These are phyloP conservation scores for Percopsis omiscomaycus DNA, from an alignment of 2,797 vertebrate genomes.

Conservation along the genomic window DNA sequence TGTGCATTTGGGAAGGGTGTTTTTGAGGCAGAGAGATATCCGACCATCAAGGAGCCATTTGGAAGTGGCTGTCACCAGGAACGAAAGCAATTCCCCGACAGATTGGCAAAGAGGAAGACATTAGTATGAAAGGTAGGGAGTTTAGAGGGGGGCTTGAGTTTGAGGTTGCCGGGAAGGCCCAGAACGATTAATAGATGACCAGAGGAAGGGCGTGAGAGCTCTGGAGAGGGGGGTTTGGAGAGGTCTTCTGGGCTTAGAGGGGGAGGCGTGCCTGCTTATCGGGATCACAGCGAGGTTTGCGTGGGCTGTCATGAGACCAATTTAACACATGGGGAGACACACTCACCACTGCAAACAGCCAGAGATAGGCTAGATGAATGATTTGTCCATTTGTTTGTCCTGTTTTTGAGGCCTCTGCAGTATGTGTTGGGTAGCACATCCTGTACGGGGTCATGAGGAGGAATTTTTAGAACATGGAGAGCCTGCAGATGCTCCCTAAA, in stretches of 20 bases:
- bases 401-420: slow-evolving; percentile 21
- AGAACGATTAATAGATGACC: slow-evolving; percentile 55
- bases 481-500: slow-evolving; percentile 56
- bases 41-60: slow-evolving; percentile 62
- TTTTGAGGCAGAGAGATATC: slow-evolving; percentile 49
- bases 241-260: slow-evolving; percentile 15
- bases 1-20: slow-evolving; percentile 12
- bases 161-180: slow-evolving; percentile 32
- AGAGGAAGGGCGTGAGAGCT: slow-evolving; percentile 31
- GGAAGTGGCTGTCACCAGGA: slow-evolving; percentile 58
- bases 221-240: slow-evolving; percentile 4
- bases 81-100: slow-evolving; percentile 34
- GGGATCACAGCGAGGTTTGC: slow-evolving; percentile 59
- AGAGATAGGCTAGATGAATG: slow-evolving; percentile 43
- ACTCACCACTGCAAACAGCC: slow-evolving; percentile 45
- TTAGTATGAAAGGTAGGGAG: slow-evolving; percentile 36
- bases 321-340: slow-evolving; percentile 64
- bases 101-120: slow-evolving; percentile 33
- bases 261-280: slow-evolving; percentile 65
- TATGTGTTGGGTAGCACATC: not conserved
- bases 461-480: slow-evolving; percentile 47
- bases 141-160: slow-evolving; percentile 4
- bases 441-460: not conserved
- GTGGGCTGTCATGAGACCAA: slow-evolving; percentile 41
- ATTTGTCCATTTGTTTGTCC: slow-evolving; percentile 43